These are phyloP conservation scores for Scaptodrosophila latifasciaeformis DNA, from an alignment of 2,888 invertebrate species.

Conservation along the genomic window DNA sequence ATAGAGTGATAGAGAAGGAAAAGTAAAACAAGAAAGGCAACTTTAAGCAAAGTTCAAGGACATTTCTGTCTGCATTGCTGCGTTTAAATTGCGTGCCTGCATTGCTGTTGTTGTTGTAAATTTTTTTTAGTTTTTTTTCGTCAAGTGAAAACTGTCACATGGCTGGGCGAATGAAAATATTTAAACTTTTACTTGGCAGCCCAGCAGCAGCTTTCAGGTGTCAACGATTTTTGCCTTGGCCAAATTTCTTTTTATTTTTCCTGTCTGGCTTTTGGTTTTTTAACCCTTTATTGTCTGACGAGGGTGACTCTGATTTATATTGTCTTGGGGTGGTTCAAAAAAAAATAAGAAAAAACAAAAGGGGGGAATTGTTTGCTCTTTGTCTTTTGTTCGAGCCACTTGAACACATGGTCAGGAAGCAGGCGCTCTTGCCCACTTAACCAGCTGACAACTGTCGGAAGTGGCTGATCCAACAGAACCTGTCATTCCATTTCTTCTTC, in stretches of 20 bases:
- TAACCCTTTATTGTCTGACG: constrained; percentile 40
- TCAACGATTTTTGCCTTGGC: not conserved
- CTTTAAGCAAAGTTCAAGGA: constrained; percentile 46
- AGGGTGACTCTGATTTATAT: too few species aligned
- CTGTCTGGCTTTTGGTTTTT: constrained; percentile 31
- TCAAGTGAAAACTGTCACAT: constrained; percentile 41
- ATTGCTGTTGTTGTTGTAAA: constrained; percentile 20
- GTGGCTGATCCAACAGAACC: too few species aligned
- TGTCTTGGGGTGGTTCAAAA: too few species aligned
- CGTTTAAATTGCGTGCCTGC: constrained; percentile 35
- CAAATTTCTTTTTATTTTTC: not conserved
- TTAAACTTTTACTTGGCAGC: constrained; percentile 41
- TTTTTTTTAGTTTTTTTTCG: constrained; percentile 1
- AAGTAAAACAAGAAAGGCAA: constrained; percentile 10
- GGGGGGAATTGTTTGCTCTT: constrained; percentile 46
- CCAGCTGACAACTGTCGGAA: constrained; percentile 28
- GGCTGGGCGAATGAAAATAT: constrained; percentile 8
- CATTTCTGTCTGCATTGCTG: constrained; percentile 32
- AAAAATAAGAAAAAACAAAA: constrained; percentile 17
- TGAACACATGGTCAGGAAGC: constrained; percentile 32
- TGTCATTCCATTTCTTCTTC: too few species aligned
- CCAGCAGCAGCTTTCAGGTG: not conserved
- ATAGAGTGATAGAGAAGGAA: too few species aligned
- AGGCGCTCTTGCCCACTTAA: not conserved
- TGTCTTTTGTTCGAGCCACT: constrained; percentile 32